These are phyloP conservation scores for Clusia tigrina DNA, from an alignment of 2,888 invertebrate species.

Conservation along the genomic window DNA sequence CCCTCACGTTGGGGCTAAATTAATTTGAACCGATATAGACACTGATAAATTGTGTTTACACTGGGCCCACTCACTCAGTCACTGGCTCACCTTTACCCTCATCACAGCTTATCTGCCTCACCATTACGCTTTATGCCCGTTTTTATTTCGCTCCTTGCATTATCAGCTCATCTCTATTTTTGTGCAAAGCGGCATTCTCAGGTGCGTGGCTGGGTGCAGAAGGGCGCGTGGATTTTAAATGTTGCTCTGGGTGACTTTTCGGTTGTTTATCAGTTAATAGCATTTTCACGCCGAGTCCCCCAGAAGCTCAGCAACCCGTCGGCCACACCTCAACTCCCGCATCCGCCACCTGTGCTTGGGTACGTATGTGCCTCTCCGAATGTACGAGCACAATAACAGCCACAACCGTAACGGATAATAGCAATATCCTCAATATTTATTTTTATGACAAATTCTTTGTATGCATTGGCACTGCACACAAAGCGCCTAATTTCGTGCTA, in stretches of 20 bases:
- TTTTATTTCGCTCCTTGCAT: slow-evolving; percentile 2
- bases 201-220: not conserved
- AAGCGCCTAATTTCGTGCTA: slow-evolving; percentile 18
- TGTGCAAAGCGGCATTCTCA: not conserved
- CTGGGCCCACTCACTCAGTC: slow-evolving; percentile 19
- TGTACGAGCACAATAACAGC: not conserved
- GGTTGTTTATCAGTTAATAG: slow-evolving; percentile 12
- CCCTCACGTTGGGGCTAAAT: not conserved
- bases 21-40: slow-evolving; percentile 15
- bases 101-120: slow-evolving; percentile 35
- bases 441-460: slow-evolving; percentile 28
- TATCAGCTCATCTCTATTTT: too few species aligned
- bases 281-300: not conserved
- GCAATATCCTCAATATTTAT: slow-evolving; percentile 23
- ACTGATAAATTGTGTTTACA: slow-evolving; percentile 39
- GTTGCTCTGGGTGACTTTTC: not conserved
- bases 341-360: not conserved
- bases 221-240: not conserved
- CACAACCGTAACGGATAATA: slow-evolving; percentile 13
- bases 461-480: not conserved
- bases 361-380: not conserved
- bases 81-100: slow-evolving; percentile 43
- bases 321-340: not conserved
- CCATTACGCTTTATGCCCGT: not conserved
- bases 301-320: not conserved